phyloP scores from a whole-genome alignment of 2,888 invertebrate genomes.

The Drosophila paracracens region DNA sequence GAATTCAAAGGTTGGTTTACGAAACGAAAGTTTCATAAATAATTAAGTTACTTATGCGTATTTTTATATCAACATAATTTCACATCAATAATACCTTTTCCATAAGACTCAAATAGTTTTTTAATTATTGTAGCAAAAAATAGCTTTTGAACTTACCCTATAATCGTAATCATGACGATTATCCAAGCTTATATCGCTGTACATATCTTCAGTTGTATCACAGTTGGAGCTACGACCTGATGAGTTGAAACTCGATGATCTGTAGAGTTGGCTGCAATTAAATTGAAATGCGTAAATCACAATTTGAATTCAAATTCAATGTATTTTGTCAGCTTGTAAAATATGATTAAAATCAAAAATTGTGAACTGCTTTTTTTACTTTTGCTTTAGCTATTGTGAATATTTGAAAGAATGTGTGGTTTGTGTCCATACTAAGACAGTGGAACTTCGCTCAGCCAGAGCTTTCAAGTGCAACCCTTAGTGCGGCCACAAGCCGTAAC shows the following conservation, averaged over 20 bases:
- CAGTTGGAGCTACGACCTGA: constrained; percentile 96
- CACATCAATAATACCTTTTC: neutral
- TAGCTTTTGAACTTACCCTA: constrained; percentile 88
- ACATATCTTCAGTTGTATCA: constrained; percentile 97
- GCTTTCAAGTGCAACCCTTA: neutral
- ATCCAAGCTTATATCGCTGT: constrained; percentile 96
- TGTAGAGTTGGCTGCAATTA: constrained; percentile 91
- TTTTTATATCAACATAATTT: neutral
- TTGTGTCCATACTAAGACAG: constrained; percentile 18
- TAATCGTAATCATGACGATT: constrained; percentile 97
- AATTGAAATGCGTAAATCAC: constrained; percentile 32
- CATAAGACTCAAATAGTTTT: neutral
- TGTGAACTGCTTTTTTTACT: neutral
- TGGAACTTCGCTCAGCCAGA: neutral
- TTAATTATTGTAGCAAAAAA: neutral
- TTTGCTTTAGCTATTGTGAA: constrained; percentile 19
- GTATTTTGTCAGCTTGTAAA: neutral
- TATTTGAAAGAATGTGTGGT: neutral
- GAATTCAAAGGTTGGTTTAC: constrained; percentile 5
- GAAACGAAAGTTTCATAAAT: constrained; percentile 5
- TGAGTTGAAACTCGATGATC: constrained; percentile 96
- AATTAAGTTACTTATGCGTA: neutral
- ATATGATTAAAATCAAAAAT: neutral
- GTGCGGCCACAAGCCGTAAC: constrained; percentile 17
- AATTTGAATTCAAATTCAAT: constrained; percentile 10